Evolutionary conservation across 2,797 vertebrate species (phyloP), one percentile per base, ranked within the genome.

Genomic region (Protonibea diacanthus): DNA sequence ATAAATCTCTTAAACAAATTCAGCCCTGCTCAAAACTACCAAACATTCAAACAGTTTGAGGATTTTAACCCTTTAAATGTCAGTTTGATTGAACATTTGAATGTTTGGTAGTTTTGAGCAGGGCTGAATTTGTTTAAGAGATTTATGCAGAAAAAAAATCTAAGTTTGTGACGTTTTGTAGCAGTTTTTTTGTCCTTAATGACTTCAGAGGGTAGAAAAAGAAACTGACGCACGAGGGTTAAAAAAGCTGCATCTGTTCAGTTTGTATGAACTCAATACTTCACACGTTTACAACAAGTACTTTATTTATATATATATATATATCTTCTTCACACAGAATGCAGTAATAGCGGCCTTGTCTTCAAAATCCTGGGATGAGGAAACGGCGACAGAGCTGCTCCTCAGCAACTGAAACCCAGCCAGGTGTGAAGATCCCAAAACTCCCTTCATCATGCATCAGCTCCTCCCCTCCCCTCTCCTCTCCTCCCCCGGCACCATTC

Each of bases 261-360:
- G 1, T 20, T 23, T 67, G 20, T 53, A 27, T 29, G n/a, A 61
- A 38, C 42, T 42, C 40, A 9, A 40, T 57, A 6, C 27, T 25
- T 1, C 1, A 18, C 1, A 18, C 0, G 13, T 23, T 68, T 49
- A 6, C 6, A 45, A 10, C 59, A 0, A 1, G 13, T 78, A 38
- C 33, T 65, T 29, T 18, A 15, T 42, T 45, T 52, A 0, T 29
- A 14, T 60, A 48, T 42, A 60, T 55, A 0, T 27, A 14, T 60
- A 48, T 42, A 58, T 52, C 51, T 7, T 29, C 75, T 20, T 5
- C 62, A 7, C 65, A 51, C 78, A 99, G 98, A 99, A 99, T 89
- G 97, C 97, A 94, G 98, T 98, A 97, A 99, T 99, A 98, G 97
- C 98, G 90, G 98, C 98, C 93, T 97, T 99, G 96, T 99, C 98